Conservation (phyloP, 2,797 vertebrate species). For the Rachycentron canadum region DNA sequence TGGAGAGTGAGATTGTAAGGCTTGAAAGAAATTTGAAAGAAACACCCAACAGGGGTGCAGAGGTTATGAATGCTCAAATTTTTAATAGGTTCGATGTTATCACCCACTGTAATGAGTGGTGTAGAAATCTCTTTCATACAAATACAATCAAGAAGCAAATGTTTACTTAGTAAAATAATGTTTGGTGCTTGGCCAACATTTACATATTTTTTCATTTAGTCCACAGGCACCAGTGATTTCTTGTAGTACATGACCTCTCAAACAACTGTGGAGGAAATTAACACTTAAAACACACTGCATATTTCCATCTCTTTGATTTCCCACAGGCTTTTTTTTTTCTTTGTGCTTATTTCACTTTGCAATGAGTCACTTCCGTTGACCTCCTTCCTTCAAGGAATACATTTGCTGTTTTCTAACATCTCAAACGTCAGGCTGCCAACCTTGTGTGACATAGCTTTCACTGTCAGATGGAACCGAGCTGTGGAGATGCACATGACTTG, state of each 20-base stretch:
- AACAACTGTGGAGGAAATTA: conserved; percentile 23
- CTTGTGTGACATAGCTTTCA: conserved; percentile 18
- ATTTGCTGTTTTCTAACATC: conserved; percentile 36
- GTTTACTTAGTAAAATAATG: neutral
- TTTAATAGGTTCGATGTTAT: neutral
- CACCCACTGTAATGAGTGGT: neutral
- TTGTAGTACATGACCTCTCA: neutral
- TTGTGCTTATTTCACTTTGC: conserved; percentile 11
- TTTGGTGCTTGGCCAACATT: neutral
- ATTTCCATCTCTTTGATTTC: conserved; percentile 3
- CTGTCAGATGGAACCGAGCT: conserved; percentile 37
- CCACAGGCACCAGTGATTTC: neutral
- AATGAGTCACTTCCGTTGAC: conserved; percentile 52
- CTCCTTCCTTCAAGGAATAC: conserved; percentile 48
- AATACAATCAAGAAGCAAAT: neutral
- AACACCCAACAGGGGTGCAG: neutral
- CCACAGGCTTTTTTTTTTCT: conserved; percentile 11
- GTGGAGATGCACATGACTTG: neutral
- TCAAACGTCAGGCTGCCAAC: conserved; percentile 25
- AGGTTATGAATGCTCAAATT: conserved; percentile 1
- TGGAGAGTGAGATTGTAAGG: neutral
- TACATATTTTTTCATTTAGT: neutral
- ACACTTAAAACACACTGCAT: conserved; percentile 13
- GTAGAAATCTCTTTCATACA: neutral
- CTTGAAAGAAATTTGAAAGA: neutral